Base-by-base conservation (phyloP, 2,888 invertebrate species). In the Drymonia ruficornis region DNA sequence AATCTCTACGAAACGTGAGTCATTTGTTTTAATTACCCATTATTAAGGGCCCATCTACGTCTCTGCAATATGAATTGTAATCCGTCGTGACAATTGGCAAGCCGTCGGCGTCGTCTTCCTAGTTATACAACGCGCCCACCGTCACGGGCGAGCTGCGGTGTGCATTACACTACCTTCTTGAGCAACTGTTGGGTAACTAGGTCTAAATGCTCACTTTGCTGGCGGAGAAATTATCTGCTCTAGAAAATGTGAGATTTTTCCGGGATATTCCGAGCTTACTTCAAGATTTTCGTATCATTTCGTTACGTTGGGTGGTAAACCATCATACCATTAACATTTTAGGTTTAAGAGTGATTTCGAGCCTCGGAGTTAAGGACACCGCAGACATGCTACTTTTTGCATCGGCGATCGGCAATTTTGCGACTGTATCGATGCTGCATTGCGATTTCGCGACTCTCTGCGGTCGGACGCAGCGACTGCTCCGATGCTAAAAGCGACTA, bases 11-110 rank as follows among this genome's bases (percentile, higher is more conserved):
- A 23, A 23, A 23, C 23, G 23, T 23, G 23, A 6, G 23, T 6
- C 23, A 23, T 23, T 6, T 28, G 28, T 28, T 28, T 28, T 31
- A 36, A 36, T 36, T 13, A 36, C 6, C 13, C n/a, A 36, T 36
- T 36, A 13, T 36, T 36, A 36, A 36, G n/a, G 31, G 31, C 31
- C 11, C 31, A 31, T 31, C 31, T 1, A 31, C 31, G 12, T 31
- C 2, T 6, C 31, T 31, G 12, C 11, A 6, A 31, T 11, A 11
- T 31, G n/a, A n/a, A 42, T n/a, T 42, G 50, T 53, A 50, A 52
- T 63, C 49, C 70, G 57, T 59, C 63, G 70, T 70, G 70, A 65
- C 68, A 67, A 50, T 61, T 49, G 47, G 55, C 67, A 61, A 63
- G 54, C 59, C 60, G 54, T 51, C 56, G 54, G 58, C 60, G 54